Conservation (phyloP, 2,888 invertebrate species). For the Eledona agricola region DNA sequence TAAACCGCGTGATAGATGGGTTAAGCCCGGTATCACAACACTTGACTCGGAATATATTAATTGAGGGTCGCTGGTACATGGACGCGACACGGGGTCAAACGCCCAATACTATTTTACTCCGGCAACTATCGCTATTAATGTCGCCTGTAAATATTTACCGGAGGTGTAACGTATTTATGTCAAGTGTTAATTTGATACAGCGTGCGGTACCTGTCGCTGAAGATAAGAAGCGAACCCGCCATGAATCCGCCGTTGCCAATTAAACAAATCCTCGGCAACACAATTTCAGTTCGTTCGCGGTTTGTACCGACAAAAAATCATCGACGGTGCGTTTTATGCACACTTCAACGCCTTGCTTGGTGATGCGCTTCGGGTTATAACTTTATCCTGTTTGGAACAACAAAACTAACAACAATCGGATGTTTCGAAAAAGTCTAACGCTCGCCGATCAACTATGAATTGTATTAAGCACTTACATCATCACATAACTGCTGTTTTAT, state of each 20-base stretch:
- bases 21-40: constrained; percentile 23
- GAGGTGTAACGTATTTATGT: constrained; percentile 22
- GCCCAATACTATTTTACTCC: constrained; percentile 24
- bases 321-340: constrained; percentile 14
- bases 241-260: constrained; percentile 12
- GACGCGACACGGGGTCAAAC: constrained; percentile 27
- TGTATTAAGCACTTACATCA: too few relatives aligned
- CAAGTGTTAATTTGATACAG: constrained; percentile 29
- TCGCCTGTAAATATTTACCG: constrained; percentile 30
- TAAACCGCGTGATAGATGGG: constrained; percentile 32
- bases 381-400: constrained; percentile 10
- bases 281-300: background rate
- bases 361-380: constrained; percentile 17
- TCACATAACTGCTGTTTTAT: too few relatives aligned
- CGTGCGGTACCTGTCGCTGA: constrained; percentile 20
- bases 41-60: constrained; percentile 29
- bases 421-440: too few relatives aligned
- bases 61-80: constrained; percentile 22
- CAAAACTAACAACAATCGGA: too few relatives aligned
- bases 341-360: constrained; percentile 13
- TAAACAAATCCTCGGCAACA: constrained; percentile 4
- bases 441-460: too few relatives aligned
- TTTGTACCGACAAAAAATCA: constrained; percentile 17
- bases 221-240: constrained; percentile 3
- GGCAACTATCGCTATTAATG: constrained; percentile 26